Percentiles rank a stretch among this genome's conserved stretches.
phyloP scores from a whole-genome alignment of 2,888 invertebrate genomes.

The Sycophila texana region DNA sequence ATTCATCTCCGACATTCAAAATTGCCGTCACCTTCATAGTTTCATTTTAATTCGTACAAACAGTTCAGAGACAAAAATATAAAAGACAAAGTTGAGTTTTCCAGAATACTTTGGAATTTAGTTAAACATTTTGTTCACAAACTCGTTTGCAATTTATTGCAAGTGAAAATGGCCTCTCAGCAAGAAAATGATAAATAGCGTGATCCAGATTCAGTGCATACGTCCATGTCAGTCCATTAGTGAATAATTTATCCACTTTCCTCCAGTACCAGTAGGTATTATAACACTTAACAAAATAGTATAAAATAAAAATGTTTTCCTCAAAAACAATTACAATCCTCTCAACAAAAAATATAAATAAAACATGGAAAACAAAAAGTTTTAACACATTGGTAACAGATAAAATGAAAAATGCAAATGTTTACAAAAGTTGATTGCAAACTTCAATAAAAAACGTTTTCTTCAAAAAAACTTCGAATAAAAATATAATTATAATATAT shows the following conservation, averaged over 20 bases:
- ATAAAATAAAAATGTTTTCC: constrained; percentile 19
- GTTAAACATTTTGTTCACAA: too few relatives aligned
- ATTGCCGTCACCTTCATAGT: constrained; percentile 28
- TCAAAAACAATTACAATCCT: background rate
- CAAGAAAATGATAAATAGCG: constrained; percentile 23
- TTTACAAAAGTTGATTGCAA: background rate
- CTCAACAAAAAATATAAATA: constrained; percentile 1
- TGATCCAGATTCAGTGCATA: constrained; percentile 34
- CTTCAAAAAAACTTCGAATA: too few relatives aligned
- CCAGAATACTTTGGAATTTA: background rate
- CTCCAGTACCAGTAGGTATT: background rate
- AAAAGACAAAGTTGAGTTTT: constrained; percentile 18
- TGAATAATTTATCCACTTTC: constrained; percentile 7
- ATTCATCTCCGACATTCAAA: constrained; percentile 19
- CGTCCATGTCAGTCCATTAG: constrained; percentile 33
- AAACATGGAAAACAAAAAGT: background rate
- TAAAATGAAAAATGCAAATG: constrained; percentile 10
- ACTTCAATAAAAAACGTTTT: too few relatives aligned
- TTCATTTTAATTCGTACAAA: constrained; percentile 28
- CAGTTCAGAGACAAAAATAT: constrained; percentile 33
- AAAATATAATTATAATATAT: background rate
- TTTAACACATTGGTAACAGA: constrained; percentile 16
- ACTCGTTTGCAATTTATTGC: too few relatives aligned
- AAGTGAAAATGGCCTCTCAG: constrained; percentile 20
- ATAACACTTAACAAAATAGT: constrained; percentile 15